Base-by-base conservation (phyloP, 2,113 vertebrate species). In the Gorsachius goisagi region DNA sequence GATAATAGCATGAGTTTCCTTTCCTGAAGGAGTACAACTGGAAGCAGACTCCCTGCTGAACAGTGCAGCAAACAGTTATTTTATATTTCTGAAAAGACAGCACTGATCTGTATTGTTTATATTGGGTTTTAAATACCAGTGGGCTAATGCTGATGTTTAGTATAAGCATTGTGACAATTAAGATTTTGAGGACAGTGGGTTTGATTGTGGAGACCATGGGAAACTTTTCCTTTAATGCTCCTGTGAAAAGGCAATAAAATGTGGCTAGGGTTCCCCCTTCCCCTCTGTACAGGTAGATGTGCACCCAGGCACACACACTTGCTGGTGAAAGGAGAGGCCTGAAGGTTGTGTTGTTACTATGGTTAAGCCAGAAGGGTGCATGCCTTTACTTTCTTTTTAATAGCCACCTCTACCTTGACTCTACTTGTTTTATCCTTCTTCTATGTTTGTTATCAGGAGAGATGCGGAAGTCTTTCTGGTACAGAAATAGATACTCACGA, bases 291-390 rank as follows among this genome's bases (percentile, higher is more conserved):
- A 17, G 8, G 2, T 8, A 15, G 24, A 53, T 52, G 35, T 69
- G 44, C 8, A 5, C 15, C 3, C n/a, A 45, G 16, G 26, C 3
- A 0, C 27, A 4, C 2, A 0, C 28, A 26, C 28, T 78, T 14
- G 4, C 19, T 37, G 27, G 5, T 80, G 72, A 62, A 79, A 85
- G 15, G 58, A 80, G 26, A 62, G 23, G 9, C 33, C 71, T 80
- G 30, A 88, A 71, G 52, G 52, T 55, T 75, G 15, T 68, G 45
- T 45, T 80, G 28, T 90, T 82, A 18, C 66, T 88, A 1, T 52
- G 47, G 9, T 16, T 93, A 55, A 90, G 21, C 17, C 37, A 47
- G 22, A 53, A 53, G 45, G 18, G 2, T 49, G 7, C n/a, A 35
- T 66, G 35, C 12, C 75, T 90, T 47, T 76, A 49, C 20, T 83